Percentiles rank a stretch among this genome's conserved stretches.
Evolutionary conservation across 2,113 vertebrate genomes (phyloP).

Genomic region (Axis porcinus): DNA sequence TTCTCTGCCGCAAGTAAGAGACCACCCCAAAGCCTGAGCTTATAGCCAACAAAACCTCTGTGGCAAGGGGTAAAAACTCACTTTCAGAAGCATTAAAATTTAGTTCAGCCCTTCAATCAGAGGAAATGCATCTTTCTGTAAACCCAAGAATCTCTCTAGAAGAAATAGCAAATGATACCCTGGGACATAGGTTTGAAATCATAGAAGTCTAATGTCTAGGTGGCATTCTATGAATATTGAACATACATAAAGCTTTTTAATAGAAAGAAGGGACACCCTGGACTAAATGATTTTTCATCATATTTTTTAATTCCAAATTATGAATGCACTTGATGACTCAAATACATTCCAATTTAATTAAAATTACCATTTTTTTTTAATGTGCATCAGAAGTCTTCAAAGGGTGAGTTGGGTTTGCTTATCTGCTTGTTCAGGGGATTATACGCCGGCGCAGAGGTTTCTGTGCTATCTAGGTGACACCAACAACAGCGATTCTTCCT

Average conservation of each 20-base stretch:
- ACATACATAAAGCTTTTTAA: background rate
- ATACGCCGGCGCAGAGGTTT: fast-evolving
- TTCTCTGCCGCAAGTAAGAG: background rate
- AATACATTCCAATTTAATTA: background rate
- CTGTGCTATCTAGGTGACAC: too few species aligned
- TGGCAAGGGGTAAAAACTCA: background rate
- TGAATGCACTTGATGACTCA: background rate
- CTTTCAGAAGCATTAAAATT: background rate
- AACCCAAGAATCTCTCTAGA: background rate
- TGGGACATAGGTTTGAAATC: background rate
- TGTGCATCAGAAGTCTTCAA: background rate
- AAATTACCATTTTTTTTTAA: background rate
- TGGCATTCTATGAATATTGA: background rate
- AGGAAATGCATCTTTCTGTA: background rate
- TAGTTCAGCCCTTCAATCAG: background rate
- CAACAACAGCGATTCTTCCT: background rate
- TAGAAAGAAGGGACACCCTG: background rate
- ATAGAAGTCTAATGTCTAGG: background rate
- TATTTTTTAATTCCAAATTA: background rate
- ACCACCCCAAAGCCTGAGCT: background rate
- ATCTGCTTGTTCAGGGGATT: background rate
- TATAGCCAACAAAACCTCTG: background rate
- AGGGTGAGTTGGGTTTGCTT: background rate
- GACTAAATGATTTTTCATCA: background rate
- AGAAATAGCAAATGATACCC: background rate